phyloP scores from a whole-genome alignment of 2,113 vertebrate genomes.

The Anseranas semipalmata region DNA sequence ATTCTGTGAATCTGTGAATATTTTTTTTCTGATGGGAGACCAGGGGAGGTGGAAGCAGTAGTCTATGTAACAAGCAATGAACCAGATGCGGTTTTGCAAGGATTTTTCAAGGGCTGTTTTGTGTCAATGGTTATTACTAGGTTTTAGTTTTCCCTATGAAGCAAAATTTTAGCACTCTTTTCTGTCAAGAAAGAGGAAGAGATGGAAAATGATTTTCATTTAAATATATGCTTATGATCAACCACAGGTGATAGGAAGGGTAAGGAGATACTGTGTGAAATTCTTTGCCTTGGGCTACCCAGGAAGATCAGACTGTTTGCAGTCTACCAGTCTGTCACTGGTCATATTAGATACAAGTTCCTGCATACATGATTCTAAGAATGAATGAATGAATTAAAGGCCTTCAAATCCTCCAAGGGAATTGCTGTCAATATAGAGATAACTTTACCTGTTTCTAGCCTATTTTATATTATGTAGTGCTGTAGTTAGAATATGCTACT shows the following conservation, averaged over 20 bases:
- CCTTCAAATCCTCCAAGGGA: neutral
- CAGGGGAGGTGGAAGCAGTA: neutral
- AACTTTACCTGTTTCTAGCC: neutral
- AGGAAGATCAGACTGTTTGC: neutral
- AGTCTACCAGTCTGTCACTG: neutral
- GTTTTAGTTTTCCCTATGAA: neutral
- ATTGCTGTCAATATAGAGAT: neutral
- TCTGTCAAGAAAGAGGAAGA: neutral
- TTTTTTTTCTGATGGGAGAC: neutral
- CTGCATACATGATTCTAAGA: neutral
- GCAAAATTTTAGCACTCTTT: neutral
- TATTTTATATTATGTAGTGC: neutral
- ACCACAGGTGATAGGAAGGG: neutral
- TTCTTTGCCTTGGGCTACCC: neutral
- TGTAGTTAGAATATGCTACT: neutral
- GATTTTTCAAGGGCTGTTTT: neutral
- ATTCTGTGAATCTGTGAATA: too few relatives aligned
- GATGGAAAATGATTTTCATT: neutral
- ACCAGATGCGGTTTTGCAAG: neutral
- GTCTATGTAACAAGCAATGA: neutral
- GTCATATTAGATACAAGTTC: neutral
- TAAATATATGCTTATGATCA: neutral
- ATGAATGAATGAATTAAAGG: neutral
- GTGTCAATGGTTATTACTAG: neutral
- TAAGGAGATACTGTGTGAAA: neutral